These are phyloP conservation scores for Acanthisitta chloris DNA, from an alignment of 2,113 vertebrate genomes.

Conservation along the genomic window DNA sequence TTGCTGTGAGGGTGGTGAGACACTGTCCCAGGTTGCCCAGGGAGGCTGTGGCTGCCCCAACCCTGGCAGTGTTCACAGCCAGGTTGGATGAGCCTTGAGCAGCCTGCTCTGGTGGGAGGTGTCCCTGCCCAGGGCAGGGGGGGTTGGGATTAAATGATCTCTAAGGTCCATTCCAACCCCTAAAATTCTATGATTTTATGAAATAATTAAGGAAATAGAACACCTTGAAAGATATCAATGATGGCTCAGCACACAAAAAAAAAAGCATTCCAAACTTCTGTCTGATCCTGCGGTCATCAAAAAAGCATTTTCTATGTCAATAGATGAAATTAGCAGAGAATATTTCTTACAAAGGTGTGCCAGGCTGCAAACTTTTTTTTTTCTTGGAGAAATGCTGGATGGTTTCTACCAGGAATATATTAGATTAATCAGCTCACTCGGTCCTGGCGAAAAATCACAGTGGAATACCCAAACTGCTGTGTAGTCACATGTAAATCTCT, in stretches of 20 bases:
- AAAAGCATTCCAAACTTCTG: neutral
- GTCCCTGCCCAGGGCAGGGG: too few relatives aligned
- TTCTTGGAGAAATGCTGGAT: neutral
- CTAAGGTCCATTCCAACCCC: too few relatives aligned
- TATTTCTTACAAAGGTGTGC: neutral
- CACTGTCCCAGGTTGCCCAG: too few relatives aligned
- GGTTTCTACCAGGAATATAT: neutral
- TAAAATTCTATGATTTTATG: too few relatives aligned
- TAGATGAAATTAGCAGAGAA: neutral
- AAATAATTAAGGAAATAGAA: neutral
- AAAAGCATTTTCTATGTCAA: neutral
- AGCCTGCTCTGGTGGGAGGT: too few relatives aligned
- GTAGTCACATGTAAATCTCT: slow-evolving; percentile 39
- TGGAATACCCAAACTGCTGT: slow-evolving; percentile 3
- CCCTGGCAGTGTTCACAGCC: too few relatives aligned
- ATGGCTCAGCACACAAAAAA: neutral
- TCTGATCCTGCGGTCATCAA: neutral
- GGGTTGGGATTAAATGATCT: too few relatives aligned
- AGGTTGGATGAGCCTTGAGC: too few relatives aligned
- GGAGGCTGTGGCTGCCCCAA: too few relatives aligned
- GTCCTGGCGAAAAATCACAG: neutral
- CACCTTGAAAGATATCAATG: slow-evolving; percentile 28
- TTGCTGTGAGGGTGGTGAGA: too few relatives aligned
- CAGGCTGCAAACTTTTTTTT: neutral
- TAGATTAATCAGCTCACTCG: neutral